Conservation (phyloP, 2,888 invertebrate species). For the Chouioia cunea region DNA sequence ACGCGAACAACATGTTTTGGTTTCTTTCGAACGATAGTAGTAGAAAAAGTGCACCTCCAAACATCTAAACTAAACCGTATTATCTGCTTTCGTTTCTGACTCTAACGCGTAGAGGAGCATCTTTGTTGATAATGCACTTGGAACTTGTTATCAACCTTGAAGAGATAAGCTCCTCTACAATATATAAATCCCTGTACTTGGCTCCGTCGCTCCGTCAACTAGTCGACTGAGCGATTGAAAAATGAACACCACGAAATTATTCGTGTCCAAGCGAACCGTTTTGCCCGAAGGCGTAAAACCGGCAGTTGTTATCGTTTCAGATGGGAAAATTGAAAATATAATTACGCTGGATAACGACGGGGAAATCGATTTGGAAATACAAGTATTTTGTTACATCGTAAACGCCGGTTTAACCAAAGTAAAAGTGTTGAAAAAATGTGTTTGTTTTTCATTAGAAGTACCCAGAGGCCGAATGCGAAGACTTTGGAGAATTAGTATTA, state of each 20-base stretch:
- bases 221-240: too few relatives aligned
- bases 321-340: slow-evolving; percentile 74
- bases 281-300: slow-evolving; percentile 52
- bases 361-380: slow-evolving; percentile 5
- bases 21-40: too few relatives aligned
- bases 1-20: too few relatives aligned
- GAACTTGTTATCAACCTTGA: background rate
- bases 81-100: too few relatives aligned
- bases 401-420: too few relatives aligned
- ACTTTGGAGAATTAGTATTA: slow-evolving; percentile 71
- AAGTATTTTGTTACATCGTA: too few relatives aligned
- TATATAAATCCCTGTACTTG: slow-evolving; percentile 26
- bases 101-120: too few relatives aligned
- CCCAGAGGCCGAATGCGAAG: slow-evolving; percentile 53
- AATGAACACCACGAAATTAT: slow-evolving; percentile 34
- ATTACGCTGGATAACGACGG: slow-evolving; percentile 53
- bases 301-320: slow-evolving; percentile 71
- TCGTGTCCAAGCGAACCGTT: slow-evolving; percentile 52
- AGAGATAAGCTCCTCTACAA: background rate
- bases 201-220: too few relatives aligned
- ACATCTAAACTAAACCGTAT: too few relatives aligned
- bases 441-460: slow-evolving; percentile 44
- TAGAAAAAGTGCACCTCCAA: too few relatives aligned
- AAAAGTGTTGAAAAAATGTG: background rate
- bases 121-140: too few relatives aligned